Evolutionary conservation across 2,113 vertebrate species (phyloP).

Genomic region (Spheniscus mendiculus): DNA sequence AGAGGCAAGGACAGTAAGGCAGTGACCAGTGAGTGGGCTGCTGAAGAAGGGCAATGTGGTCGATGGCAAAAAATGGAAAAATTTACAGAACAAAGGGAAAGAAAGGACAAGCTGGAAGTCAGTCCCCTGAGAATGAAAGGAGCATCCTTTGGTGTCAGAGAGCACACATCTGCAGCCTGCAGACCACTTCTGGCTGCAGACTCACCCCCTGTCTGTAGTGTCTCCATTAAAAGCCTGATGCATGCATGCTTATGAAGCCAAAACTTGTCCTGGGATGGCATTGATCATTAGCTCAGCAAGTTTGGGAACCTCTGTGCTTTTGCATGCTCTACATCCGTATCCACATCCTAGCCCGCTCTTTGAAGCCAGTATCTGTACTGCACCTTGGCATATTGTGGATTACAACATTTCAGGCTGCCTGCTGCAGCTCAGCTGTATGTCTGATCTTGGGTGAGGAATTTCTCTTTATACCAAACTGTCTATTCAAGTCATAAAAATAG

Average conservation of each 20-base stretch:
- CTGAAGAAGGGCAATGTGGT: too few relatives aligned
- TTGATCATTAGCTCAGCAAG: background rate
- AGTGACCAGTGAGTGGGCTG: background rate
- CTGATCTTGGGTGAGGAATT: slow-evolving; percentile 24
- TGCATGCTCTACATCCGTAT: rapidly evolving
- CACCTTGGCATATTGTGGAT: background rate
- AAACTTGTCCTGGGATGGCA: background rate
- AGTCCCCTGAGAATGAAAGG: background rate
- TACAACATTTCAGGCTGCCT: background rate
- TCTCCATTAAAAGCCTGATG: rapidly evolving
- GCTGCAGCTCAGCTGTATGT: background rate
- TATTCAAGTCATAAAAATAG: slow-evolving; percentile 49
- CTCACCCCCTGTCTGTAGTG: background rate
- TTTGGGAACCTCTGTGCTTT: background rate
- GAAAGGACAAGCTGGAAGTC: background rate
- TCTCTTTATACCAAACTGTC: slow-evolving; percentile 55
- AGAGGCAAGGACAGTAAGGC: background rate
- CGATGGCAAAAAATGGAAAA: rapidly evolving
- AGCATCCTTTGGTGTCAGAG: background rate
- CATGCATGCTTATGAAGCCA: background rate
- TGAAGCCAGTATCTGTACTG: background rate
- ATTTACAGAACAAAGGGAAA: background rate
- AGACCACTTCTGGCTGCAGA: background rate
- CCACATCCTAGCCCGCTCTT: rapidly evolving
- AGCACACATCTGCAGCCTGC: background rate